Conservation (phyloP, 2,888 invertebrate species). For the Chrysolina oricalcia region DNA sequence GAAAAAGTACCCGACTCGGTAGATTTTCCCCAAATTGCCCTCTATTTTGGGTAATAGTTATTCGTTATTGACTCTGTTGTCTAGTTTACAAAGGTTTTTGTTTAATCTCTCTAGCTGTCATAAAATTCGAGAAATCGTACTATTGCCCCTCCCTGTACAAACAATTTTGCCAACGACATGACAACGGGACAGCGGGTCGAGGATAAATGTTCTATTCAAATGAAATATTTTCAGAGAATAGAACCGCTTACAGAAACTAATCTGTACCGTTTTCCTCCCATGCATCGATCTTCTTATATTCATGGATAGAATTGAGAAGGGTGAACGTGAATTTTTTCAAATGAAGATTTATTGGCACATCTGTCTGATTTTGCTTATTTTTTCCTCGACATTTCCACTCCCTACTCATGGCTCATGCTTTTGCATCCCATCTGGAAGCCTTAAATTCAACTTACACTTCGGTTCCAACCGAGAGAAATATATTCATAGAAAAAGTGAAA, state of each 20-base stretch:
- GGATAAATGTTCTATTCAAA: neutral
- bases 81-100: too few species aligned
- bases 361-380: constrained; percentile 36
- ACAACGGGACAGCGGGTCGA: neutral
- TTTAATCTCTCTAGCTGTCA: too few species aligned
- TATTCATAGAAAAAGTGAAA: constrained; percentile 23
- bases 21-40: too few species aligned
- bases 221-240: neutral
- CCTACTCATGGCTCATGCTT: constrained; percentile 21
- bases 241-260: neutral
- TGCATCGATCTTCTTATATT: constrained; percentile 22
- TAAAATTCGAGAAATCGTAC: too few species aligned
- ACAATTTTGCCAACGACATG: too few species aligned
- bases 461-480: constrained; percentile 20
- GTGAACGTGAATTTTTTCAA: constrained; percentile 32
- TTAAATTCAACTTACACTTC: constrained; percentile 31
- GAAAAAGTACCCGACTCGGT: too few species aligned
- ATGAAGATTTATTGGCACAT: constrained; percentile 39
- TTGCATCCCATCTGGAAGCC: constrained; percentile 20
- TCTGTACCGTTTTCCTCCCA: constrained; percentile 12
- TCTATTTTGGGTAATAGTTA: too few species aligned
- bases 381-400: constrained; percentile 35
- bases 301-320: constrained; percentile 15
- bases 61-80: too few species aligned
- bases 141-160: too few species aligned